phyloP scores from a whole-genome alignment of 2,888 invertebrate species.

The Macaria notata region DNA sequence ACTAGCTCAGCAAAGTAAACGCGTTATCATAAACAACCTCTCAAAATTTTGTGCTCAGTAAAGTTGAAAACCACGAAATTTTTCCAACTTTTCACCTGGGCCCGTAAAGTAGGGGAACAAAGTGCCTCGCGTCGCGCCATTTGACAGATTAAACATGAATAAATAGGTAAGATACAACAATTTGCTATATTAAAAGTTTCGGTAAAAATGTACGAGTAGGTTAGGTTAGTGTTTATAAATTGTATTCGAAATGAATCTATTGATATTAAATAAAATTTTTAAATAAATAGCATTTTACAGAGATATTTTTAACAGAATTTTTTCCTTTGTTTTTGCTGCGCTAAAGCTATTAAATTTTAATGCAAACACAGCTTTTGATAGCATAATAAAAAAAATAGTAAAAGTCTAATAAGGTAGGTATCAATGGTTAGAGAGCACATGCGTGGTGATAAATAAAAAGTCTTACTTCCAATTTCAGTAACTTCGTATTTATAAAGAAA shows the following conservation, averaged over 20 bases:
- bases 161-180: not conserved
- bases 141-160: slow-evolving; percentile 2
- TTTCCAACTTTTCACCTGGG: slow-evolving; percentile 17
- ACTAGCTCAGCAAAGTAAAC: not conserved
- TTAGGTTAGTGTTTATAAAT: not conserved
- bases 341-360: too few species aligned
- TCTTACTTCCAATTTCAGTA: too few species aligned
- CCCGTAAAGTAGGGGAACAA: slow-evolving; percentile 17
- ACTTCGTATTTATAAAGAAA: too few species aligned
- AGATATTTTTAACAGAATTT: too few species aligned
- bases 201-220: not conserved
- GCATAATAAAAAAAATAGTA: too few species aligned
- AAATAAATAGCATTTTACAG: too few species aligned
- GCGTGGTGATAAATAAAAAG: too few species aligned
- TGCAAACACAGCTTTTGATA: too few species aligned
- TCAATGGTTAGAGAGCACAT: too few species aligned
- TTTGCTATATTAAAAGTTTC: not conserved
- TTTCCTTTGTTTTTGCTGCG: too few species aligned
- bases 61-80: slow-evolving; percentile 9
- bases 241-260: not conserved
- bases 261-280: not conserved
- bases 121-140: slow-evolving; percentile 9
- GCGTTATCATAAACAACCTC: slow-evolving; percentile 9
- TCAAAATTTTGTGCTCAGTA: slow-evolving; percentile 3
- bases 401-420: too few species aligned